phyloP scores from a whole-genome alignment of 2,797 vertebrate species.

The Enteromius trimaculatus region DNA sequence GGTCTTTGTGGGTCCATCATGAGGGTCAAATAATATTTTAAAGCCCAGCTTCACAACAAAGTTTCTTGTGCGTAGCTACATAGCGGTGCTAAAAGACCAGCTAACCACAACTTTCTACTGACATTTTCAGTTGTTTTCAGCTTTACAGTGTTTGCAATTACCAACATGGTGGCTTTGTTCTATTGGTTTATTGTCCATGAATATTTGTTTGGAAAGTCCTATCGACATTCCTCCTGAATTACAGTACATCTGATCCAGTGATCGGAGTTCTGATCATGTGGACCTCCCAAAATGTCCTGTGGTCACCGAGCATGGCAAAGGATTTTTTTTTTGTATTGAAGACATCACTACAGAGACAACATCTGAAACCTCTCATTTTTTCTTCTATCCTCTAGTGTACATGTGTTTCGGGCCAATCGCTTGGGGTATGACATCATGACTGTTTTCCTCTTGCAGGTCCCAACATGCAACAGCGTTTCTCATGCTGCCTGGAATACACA shows the following conservation, averaged over 20 bases:
- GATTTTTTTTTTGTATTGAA: conserved; percentile 11
- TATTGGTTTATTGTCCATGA: background rate
- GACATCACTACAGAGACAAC: conserved; percentile 9
- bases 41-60: no score
- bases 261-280: conserved; percentile 3
- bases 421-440: conserved; percentile 47
- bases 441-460: conserved; percentile 48
- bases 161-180: background rate
- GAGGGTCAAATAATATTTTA: no score
- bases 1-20: no score
- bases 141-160: background rate
- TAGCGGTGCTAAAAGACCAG: background rate
- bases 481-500: conserved; percentile 34
- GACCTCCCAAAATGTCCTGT: conserved; percentile 30
- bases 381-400: conserved; percentile 15
- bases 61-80: no score
- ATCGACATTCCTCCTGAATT: background rate
- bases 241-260: conserved; percentile 4
- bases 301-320: no score
- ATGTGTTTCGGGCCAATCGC: conserved; percentile 20
- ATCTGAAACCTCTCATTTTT: conserved; percentile 33
- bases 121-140: background rate
- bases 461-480: conserved; percentile 45
- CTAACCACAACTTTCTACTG: background rate
- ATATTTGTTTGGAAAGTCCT: background rate